Evolutionary conservation across 2,888 invertebrate genomes (phyloP), one percentile per base, ranked within the genome.

Genomic region (Prenolepis imparis): DNA sequence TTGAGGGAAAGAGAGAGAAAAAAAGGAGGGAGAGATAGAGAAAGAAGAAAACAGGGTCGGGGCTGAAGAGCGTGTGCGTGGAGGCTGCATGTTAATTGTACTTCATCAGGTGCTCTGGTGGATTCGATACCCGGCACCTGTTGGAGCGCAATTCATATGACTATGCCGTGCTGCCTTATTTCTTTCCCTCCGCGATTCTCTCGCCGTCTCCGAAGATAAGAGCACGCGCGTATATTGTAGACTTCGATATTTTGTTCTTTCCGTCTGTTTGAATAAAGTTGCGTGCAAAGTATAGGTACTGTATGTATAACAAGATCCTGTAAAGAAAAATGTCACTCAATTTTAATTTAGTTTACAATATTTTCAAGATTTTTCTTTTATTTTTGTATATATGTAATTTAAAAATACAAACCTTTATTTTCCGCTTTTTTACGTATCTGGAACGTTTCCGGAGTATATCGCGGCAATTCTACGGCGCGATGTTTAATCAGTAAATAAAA

Each of bases 71-170:
- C 3, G 44, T 86, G 87, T 82, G 81, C 12, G 64, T 86, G 90
- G 91, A 93, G 97, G 97, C 97, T 97, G 97, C 97, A 98, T 98
- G 98, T 97, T 97, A 97, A 98, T 98, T 98, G 98, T 98, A 98
- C 98, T 98, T 98, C 98, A 98, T 98, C 98, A 98, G 98, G 98
- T 98, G 98, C 98, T 98, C 98, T 98, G 98, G 98, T 98, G 96
- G 96, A 96, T 95, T 95, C 94, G 95, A 96, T 97, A 97, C 98
- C 98, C 98, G 98, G 98, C 98, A 98, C 98, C 98, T 98, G 98
- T 98, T 98, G 98, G 98, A 98, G 98, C 98, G 98, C 98, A 98
- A 98, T 98, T 98, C 97, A 97, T 98, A 97, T 98, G 98, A 94
- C 93, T 93, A 93, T 94, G 94, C 94, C 94, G 91, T 92, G 91